Evolutionary conservation across 2,113 vertebrate genomes (phyloP).

Genomic region (Abramis brama): DNA sequence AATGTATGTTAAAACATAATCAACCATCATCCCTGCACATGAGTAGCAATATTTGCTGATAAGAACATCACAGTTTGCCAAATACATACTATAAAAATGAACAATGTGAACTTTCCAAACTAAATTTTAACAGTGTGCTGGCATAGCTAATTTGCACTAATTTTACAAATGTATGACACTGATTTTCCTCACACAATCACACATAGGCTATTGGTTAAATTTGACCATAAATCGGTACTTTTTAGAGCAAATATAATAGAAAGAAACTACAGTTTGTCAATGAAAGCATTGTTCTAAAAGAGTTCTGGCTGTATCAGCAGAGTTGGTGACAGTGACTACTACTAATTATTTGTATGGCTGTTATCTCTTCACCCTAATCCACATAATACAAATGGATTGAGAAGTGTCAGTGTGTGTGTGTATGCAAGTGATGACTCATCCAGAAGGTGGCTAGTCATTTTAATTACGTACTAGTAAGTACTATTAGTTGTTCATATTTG

Average conservation of each 20-base stretch:
- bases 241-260: background rate
- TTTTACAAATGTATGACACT: background rate
- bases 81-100: background rate
- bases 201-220: background rate
- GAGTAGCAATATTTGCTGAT: background rate
- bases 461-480: slow-evolving; percentile 55
- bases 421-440: slow-evolving; percentile 21
- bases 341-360: background rate
- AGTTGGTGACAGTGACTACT: slow-evolving; percentile 17
- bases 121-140: too few relatives aligned
- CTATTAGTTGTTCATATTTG: slow-evolving; percentile 24
- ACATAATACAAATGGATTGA: slow-evolving; percentile 51
- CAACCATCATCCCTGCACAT: background rate
- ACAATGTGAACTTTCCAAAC: background rate
- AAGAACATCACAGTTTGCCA: background rate
- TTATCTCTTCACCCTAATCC: slow-evolving; percentile 56
- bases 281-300: background rate
- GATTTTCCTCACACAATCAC: background rate
- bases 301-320: background rate
- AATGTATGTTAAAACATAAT: background rate
- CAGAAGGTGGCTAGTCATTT: slow-evolving; percentile 34
- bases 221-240: background rate
- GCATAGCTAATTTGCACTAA: background rate
- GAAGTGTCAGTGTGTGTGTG: slow-evolving; percentile 17
- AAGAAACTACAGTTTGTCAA: background rate